A percentile compares a stretch with the other conserved stretches of the same genome.
Conservation (phyloP, 1,140 invertebrate genomes). For the Philotrypesis tridentata region DNA sequence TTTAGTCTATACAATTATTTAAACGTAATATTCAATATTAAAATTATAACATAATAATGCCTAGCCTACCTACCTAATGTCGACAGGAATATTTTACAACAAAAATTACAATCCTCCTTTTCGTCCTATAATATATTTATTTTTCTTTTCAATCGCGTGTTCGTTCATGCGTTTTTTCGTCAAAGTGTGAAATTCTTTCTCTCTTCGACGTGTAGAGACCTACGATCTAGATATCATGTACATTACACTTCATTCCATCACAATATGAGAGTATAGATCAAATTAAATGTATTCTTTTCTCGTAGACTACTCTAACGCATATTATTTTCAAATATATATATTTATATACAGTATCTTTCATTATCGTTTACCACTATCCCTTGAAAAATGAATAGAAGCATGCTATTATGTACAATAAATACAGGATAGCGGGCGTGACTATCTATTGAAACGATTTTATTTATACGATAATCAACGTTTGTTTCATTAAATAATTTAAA, state of each 20-base stretch:
- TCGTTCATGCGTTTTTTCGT: slow-evolving; percentile 41
- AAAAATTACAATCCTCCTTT: slow-evolving; percentile 68
- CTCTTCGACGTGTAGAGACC: slow-evolving; percentile 29
- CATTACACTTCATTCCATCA: slow-evolving; percentile 68
- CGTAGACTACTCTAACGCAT: slow-evolving; percentile 47
- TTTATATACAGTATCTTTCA: slow-evolving; percentile 58
- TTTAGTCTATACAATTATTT: slow-evolving; percentile 72
- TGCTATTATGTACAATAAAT: slow-evolving; percentile 67
- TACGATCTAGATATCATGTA: slow-evolving; percentile 65
- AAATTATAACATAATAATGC: slow-evolving; percentile 72
- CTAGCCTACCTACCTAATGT: slow-evolving; percentile 68
- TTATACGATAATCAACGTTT: slow-evolving; percentile 54
- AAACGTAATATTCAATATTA: slow-evolving; percentile 71
- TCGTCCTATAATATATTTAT: slow-evolving; percentile 28
- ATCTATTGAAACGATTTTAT: slow-evolving; percentile 56
- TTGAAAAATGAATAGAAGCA: slow-evolving; percentile 64
- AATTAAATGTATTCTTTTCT: slow-evolving; percentile 57
- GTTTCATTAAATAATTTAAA: slow-evolving; percentile 62
- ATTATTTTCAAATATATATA: slow-evolving; percentile 54
- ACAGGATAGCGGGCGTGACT: slow-evolving; percentile 47
- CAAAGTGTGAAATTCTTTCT: slow-evolving; percentile 37
- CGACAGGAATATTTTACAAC: slow-evolving; percentile 73
- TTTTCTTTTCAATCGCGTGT: slow-evolving; percentile 49
- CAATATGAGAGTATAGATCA: slow-evolving; percentile 63
- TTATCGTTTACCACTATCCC: slow-evolving; percentile 52